Evolutionary conservation across 2,888 invertebrate genomes (phyloP).

Genomic region (Syrphus vitripennis): DNA sequence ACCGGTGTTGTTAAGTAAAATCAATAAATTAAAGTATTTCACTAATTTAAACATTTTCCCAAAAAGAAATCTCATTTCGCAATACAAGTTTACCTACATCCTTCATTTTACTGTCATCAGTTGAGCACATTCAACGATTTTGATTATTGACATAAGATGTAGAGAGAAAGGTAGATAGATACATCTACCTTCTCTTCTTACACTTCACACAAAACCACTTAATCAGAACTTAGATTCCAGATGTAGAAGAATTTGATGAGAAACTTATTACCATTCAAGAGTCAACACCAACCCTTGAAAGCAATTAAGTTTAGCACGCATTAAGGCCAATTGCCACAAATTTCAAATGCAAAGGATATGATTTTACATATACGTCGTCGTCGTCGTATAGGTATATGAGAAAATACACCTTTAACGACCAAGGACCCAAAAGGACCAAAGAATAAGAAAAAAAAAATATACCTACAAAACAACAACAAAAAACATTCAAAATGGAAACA

Average conservation of each 20-base stretch:
- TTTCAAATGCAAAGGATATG: constrained; percentile 34
- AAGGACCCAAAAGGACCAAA: neutral
- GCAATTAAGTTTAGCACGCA: constrained; percentile 48
- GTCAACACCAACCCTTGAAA: constrained; percentile 29
- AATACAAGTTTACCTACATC: neutral
- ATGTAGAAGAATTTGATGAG: constrained; percentile 3
- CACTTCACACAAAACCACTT: neutral
- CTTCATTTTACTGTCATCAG: neutral
- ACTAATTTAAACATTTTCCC: no score
- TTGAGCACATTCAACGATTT: neutral
- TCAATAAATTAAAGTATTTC: no score
- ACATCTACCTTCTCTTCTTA: no score
- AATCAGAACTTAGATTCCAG: neutral
- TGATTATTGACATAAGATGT: neutral
- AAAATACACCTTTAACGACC: neutral
- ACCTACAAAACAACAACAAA: constrained; percentile 2
- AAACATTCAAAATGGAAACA: neutral
- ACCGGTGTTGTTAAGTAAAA: no score
- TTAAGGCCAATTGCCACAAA: constrained; percentile 53
- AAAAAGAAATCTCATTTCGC: neutral
- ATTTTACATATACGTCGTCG: neutral
- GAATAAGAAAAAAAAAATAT: neutral
- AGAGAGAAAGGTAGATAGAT: neutral
- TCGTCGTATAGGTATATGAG: neutral
- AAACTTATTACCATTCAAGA: constrained; percentile 30